phyloP scores from a whole-genome alignment of 92 coral and sea anemone genomes.

The Nematostella vectensis region DNA sequence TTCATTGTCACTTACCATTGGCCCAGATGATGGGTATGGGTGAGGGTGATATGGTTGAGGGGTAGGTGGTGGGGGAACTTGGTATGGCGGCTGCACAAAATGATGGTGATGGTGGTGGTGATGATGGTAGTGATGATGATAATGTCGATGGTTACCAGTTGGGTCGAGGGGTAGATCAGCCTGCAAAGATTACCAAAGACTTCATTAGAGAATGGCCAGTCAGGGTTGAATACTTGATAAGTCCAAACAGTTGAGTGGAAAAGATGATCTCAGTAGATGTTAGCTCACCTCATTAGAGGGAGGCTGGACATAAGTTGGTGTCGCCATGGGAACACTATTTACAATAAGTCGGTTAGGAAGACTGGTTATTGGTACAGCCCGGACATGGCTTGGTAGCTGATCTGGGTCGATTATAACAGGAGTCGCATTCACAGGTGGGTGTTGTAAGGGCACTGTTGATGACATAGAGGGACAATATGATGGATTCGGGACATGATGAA shows the following conservation, averaged over 20 bases:
- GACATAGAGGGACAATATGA: constrained; percentile 56
- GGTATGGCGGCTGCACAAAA: constrained; percentile 73
- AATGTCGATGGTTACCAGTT: constrained; percentile 44
- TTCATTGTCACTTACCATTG: constrained; percentile 19
- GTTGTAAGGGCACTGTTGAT: constrained; percentile 62
- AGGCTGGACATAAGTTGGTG: constrained; percentile 82
- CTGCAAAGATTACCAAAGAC: constrained; percentile 42
- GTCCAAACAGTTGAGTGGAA: no score
- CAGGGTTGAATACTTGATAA: no score
- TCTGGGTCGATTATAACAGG: constrained; percentile 65
- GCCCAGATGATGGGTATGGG: constrained; percentile 36
- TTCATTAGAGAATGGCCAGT: no score
- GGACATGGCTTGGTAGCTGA: constrained; percentile 69
- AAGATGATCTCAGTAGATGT: not conserved
- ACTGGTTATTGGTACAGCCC: constrained; percentile 73
- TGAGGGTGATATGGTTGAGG: constrained; percentile 60
- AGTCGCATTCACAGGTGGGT: constrained; percentile 58
- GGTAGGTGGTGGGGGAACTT: constrained; percentile 55
- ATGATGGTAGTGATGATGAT: constrained; percentile 83
- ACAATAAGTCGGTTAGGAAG: constrained; percentile 65
- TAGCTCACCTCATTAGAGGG: constrained; percentile 34
- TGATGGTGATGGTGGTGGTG: constrained; percentile 90
- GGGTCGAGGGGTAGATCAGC: constrained; percentile 27
- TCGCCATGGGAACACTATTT: constrained; percentile 73
- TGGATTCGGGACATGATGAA: constrained; percentile 40